Percentiles rank a stretch among this genome's conserved stretches.
phyloP scores from a whole-genome alignment of 2,797 vertebrate species.

The Stomatorhinus walkeri region DNA sequence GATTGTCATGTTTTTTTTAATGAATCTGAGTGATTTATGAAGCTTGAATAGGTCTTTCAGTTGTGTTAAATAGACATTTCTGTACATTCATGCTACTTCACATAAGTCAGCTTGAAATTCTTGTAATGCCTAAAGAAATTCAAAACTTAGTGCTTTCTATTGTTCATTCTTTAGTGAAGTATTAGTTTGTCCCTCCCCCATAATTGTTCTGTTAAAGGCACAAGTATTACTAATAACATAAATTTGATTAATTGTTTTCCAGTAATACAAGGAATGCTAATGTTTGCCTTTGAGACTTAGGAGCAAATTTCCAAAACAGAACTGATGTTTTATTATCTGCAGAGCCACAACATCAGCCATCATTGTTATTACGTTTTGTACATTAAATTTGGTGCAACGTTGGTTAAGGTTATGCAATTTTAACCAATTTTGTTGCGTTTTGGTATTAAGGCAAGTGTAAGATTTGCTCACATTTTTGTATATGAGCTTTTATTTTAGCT shows the following conservation, averaged over 20 bases:
- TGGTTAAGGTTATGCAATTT: not conserved
- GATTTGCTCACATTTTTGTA: not conserved
- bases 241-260: not conserved
- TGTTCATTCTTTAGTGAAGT: not conserved
- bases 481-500: not conserved
- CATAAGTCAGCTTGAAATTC: not conserved
- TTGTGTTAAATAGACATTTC: not conserved
- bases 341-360: not conserved
- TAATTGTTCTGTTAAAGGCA: not conserved
- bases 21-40: not conserved
- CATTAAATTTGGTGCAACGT: not conserved
- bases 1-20: constrained; percentile 10
- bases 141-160: not conserved
- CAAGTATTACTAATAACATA: not conserved
- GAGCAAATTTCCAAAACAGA: not conserved
- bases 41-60: not conserved
- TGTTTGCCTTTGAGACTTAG: not conserved
- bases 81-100: not conserved
- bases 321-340: not conserved
- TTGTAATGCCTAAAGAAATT: not conserved
- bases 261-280: not conserved
- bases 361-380: not conserved
- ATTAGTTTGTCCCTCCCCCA: not conserved
- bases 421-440: not conserved
- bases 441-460: not conserved